phyloP scores from a whole-genome alignment of 2,797 vertebrate species.

The Rhadinocentrus ornatus region DNA sequence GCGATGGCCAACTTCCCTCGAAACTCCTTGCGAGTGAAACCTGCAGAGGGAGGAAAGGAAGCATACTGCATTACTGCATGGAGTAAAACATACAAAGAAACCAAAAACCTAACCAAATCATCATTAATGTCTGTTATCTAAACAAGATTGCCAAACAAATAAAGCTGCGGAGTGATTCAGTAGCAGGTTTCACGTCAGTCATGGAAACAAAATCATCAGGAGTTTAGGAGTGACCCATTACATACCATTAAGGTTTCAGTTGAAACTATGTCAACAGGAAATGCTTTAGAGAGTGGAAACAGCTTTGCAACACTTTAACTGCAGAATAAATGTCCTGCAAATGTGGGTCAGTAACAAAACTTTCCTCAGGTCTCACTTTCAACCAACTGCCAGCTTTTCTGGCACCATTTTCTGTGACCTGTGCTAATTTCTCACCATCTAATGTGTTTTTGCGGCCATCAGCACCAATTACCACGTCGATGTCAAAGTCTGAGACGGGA shows the following conservation, averaged over 20 bases:
- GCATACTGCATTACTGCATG: no score
- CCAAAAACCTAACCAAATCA: background rate
- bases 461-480: slow-evolving; percentile 93
- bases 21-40: slow-evolving; percentile 95
- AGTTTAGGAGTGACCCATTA: slow-evolving; percentile 6
- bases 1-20: slow-evolving; percentile 97
- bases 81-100: background rate
- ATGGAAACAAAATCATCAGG: background rate
- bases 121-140: background rate
- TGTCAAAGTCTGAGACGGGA: slow-evolving; percentile 87
- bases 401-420: background rate
- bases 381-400: background rate
- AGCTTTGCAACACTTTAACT: slow-evolving; percentile 6
- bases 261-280: slow-evolving; percentile 64
- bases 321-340: background rate
- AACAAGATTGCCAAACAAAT: background rate
- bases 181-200: background rate
- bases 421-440: slow-evolving; percentile 83
- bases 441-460: slow-evolving; percentile 94
- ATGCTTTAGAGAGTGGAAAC: slow-evolving; percentile 34
- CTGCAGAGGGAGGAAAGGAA: slow-evolving; percentile 65
- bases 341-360: slow-evolving; percentile 22
- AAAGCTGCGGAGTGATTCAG: background rate
- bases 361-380: background rate
- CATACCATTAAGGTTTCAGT: slow-evolving; percentile 4